These are phyloP conservation scores for Ostrea denselamellosa DNA, from an alignment of 1,140 invertebrate genomes.

Conservation along the genomic window DNA sequence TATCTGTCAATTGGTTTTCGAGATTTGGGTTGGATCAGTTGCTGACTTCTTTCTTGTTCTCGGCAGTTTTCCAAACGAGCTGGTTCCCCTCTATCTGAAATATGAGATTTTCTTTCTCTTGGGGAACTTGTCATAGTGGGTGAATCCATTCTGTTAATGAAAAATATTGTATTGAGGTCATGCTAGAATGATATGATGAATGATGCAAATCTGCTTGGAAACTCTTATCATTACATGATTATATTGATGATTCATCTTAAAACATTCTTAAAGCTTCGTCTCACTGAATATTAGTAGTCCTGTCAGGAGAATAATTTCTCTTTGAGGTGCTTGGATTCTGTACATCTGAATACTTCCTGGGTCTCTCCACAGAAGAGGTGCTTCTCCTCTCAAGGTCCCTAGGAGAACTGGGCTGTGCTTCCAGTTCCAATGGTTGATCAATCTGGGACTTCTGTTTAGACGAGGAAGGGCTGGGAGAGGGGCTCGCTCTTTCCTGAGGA, in stretches of 20 bases:
- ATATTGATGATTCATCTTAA: background rate
- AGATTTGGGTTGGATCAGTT: background rate
- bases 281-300: background rate
- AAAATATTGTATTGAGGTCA: background rate
- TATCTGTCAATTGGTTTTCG: slow-evolving; percentile 24
- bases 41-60: background rate
- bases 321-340: background rate
- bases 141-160: slow-evolving; percentile 28
- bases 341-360: slow-evolving; percentile 15
- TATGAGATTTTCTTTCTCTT: background rate
- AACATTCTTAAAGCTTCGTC: background rate
- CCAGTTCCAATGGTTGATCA: background rate
- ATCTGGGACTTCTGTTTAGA: background rate
- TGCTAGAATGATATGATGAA: background rate
- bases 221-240: background rate
- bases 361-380: background rate
- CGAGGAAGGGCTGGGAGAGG: slow-evolving; percentile 14
- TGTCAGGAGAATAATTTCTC: background rate
- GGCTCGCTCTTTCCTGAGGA: background rate
- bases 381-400: background rate
- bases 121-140: slow-evolving; percentile 34
- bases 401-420: background rate
- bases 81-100: background rate
- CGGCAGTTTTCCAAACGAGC: background rate
- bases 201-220: background rate